Evolutionary conservation across 2,888 invertebrate genomes (phyloP).

Genomic region (Sinelater perroti): DNA sequence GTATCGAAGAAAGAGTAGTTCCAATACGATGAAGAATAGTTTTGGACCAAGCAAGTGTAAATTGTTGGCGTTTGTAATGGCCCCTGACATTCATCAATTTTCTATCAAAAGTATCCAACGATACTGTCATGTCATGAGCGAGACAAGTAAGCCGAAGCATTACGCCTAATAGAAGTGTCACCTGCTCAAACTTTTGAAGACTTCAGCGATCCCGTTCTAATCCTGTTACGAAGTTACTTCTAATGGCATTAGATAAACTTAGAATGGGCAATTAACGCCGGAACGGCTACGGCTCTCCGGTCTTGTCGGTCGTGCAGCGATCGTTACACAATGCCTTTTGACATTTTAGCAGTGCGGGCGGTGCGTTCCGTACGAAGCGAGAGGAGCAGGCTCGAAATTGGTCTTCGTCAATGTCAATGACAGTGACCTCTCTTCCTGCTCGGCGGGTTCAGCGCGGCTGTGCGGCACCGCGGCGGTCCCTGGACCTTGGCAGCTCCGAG

Average conservation of each 20-base stretch:
- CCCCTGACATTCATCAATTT: too few species aligned
- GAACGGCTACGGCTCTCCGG: constrained; percentile 1
- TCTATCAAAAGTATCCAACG: too few species aligned
- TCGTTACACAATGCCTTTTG: constrained; percentile 15
- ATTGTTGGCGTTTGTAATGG: too few species aligned
- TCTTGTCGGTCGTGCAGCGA: constrained; percentile 10
- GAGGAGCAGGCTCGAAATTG: constrained; percentile 30
- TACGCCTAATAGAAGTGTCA: constrained; percentile 25
- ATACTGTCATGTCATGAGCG: too few species aligned
- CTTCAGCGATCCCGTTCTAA: constrained; percentile 23
- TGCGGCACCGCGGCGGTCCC: constrained; percentile 22
- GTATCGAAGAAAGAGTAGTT: too few species aligned
- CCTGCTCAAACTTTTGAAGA: constrained; percentile 19
- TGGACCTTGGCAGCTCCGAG: constrained; percentile 37
- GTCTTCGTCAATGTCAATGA: constrained; percentile 44
- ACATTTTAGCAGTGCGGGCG: constrained; percentile 14
- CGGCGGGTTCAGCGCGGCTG: constrained; percentile 31
- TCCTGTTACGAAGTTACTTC: constrained; percentile 21
- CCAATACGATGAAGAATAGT: too few species aligned
- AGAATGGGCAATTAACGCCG: constrained; percentile 9
- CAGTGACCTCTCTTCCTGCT: constrained; percentile 48
- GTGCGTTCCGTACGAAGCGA: constrained; percentile 13
- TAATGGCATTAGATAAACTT: constrained; percentile 15
- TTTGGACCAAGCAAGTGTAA: too few species aligned
- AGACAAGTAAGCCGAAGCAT: too few species aligned